Evolutionary conservation across 2,888 invertebrate species (phyloP).

Genomic region (Tanypteryx hageni): DNA sequence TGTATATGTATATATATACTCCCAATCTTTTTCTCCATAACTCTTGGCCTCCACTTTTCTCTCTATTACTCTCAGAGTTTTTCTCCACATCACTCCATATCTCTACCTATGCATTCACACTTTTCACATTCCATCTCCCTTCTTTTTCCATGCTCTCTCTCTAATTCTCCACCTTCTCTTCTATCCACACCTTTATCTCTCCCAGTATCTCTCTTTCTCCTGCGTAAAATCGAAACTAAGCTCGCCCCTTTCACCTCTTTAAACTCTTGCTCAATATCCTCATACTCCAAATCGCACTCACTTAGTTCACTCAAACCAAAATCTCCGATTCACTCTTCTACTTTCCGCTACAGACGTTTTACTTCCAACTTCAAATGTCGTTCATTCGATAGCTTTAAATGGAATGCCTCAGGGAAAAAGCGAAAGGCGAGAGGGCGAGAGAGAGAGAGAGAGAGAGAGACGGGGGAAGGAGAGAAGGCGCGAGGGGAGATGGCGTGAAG

Average conservation of each 20-base stretch:
- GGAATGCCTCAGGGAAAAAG: background rate
- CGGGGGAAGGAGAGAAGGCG: background rate
- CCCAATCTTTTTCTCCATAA: background rate
- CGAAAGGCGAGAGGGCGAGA: background rate
- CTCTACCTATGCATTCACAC: background rate
- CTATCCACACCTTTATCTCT: background rate
- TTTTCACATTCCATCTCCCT: constrained; percentile 1
- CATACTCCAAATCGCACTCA: background rate
- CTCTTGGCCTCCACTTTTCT: background rate
- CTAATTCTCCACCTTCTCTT: background rate
- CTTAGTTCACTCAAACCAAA: background rate
- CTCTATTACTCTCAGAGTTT: background rate
- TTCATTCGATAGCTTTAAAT: background rate
- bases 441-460: background rate
- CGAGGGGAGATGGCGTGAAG: background rate
- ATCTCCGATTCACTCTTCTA: background rate
- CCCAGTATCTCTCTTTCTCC: background rate
- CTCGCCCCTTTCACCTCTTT: too few relatives aligned
- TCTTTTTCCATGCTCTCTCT: background rate
- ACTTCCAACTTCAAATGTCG: background rate
- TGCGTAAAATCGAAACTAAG: background rate
- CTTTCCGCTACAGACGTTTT: constrained; percentile 3
- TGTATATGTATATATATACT: too few relatives aligned
- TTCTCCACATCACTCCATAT: background rate
- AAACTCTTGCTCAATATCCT: background rate